Conservation (phyloP, 2,113 vertebrate species). For the Amphilophus citrinellus region DNA sequence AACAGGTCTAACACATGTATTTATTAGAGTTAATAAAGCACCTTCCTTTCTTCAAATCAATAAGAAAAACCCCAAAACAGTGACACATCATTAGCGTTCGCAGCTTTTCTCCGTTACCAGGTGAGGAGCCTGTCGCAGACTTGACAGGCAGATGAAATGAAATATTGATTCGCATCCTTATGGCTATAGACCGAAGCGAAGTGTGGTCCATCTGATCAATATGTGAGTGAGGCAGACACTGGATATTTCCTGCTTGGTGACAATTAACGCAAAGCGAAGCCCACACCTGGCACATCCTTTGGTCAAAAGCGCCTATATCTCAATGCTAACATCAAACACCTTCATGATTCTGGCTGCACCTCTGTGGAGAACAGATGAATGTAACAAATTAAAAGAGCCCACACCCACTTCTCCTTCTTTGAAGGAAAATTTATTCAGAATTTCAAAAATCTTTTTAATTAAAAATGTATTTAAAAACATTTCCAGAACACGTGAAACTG, state of each 20-base stretch:
- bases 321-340: neutral
- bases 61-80: conserved; percentile 48
- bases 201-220: conserved; percentile 63
- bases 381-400: neutral
- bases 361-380: neutral
- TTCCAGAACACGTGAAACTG: no score
- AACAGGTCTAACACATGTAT: neutral
- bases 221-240: conserved; percentile 38
- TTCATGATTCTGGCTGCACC: neutral
- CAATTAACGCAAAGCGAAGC: conserved; percentile 47
- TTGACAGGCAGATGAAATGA: conserved; percentile 76
- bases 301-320: conserved; percentile 18
- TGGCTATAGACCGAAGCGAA: conserved; percentile 47
- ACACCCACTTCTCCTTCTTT: no score
- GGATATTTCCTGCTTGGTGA: conserved; percentile 53
- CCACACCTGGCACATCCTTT: conserved; percentile 10
- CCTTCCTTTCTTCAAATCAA: conserved; percentile 51
- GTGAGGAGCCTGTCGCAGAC: conserved; percentile 29
- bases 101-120: conserved; percentile 30
- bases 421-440: no score
- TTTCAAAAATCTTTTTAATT: no score
- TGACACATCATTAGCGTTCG: conserved; percentile 61
- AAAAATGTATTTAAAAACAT: no score
- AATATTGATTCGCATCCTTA: conserved; percentile 74
- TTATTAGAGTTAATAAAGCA: conserved; percentile 10